phyloP scores from a whole-genome alignment of 1,140 invertebrate species.

The Atta texana region DNA sequence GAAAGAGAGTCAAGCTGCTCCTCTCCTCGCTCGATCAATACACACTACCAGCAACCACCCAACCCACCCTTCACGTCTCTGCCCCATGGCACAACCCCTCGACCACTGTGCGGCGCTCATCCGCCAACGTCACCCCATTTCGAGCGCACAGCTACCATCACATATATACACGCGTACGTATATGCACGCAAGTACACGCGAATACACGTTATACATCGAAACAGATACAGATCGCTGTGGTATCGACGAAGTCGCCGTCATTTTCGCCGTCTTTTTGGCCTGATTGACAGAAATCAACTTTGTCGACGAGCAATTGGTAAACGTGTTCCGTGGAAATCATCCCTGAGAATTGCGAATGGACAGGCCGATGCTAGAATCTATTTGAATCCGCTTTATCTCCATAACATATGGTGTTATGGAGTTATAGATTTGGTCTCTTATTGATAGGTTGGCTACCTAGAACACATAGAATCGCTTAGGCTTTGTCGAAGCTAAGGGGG shows the following conservation, averaged over 20 bases:
- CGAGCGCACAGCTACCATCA: slow-evolving; percentile 64
- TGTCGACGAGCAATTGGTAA: slow-evolving; percentile 2
- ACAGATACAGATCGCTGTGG: slow-evolving; percentile 32
- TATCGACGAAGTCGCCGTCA: slow-evolving; percentile 38
- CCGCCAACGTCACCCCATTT: slow-evolving; percentile 67
- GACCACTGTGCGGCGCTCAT: slow-evolving; percentile 61
- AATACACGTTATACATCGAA: neutral
- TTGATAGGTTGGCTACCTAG: neutral
- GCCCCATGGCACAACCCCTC: slow-evolving; percentile 67
- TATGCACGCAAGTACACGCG: neutral
- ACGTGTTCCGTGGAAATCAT: slow-evolving; percentile 1
- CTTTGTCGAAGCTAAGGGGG: slow-evolving; percentile 50
- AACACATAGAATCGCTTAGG: slow-evolving; percentile 58
- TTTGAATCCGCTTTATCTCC: neutral
- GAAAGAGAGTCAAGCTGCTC: slow-evolving; percentile 62
- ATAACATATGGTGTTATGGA: neutral
- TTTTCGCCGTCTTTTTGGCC: slow-evolving; percentile 20
- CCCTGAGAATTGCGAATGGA: neutral
- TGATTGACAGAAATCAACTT: slow-evolving; percentile 22
- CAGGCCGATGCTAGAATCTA: neutral
- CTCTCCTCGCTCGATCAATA: slow-evolving; percentile 81
- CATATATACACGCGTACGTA: neutral
- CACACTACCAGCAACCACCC: slow-evolving; percentile 75
- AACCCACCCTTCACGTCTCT: slow-evolving; percentile 64
- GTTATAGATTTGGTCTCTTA: neutral